Evolutionary conservation across 2,797 vertebrate species (phyloP).

Genomic region (Micrastur ruficollis): DNA sequence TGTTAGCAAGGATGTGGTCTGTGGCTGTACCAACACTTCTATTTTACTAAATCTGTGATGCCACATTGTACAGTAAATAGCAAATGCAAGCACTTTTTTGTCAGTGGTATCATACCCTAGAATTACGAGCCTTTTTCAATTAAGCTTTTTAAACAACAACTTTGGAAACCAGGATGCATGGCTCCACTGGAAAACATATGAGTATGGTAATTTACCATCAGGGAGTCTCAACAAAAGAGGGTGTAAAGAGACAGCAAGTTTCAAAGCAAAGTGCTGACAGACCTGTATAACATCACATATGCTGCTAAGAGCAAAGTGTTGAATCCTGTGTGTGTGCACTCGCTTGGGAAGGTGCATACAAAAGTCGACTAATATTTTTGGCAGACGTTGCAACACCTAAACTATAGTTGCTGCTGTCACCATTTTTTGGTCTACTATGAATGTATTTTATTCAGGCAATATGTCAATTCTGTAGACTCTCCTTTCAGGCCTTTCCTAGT

Average conservation of each 20-base stretch:
- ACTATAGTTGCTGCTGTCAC: neutral
- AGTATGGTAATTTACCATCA: neutral
- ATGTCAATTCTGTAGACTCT: neutral
- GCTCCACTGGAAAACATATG: neutral
- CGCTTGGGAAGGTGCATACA: neutral
- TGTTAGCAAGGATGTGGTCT: slow-evolving; percentile 74
- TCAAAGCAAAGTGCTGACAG: neutral
- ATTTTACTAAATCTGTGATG: slow-evolving; percentile 49
- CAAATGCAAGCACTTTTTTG: slow-evolving; percentile 67
- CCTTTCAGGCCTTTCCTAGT: neutral
- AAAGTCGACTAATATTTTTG: neutral
- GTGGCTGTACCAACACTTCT: slow-evolving; percentile 65
- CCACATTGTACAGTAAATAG: slow-evolving; percentile 15
- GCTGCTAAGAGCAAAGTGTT: neutral
- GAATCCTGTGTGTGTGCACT: neutral
- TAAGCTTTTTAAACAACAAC: slow-evolving; percentile 24
- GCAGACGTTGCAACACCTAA: neutral
- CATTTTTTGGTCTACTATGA: neutral
- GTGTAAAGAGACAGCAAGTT: neutral
- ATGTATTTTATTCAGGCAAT: neutral
- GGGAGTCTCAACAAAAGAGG: neutral
- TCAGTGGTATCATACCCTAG: neutral
- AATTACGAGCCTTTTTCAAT: slow-evolving; percentile 44
- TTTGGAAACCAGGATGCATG: neutral
- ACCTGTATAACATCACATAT: neutral